phyloP scores from a whole-genome alignment of 2,888 invertebrate genomes.

The Deilephila elpenor region DNA sequence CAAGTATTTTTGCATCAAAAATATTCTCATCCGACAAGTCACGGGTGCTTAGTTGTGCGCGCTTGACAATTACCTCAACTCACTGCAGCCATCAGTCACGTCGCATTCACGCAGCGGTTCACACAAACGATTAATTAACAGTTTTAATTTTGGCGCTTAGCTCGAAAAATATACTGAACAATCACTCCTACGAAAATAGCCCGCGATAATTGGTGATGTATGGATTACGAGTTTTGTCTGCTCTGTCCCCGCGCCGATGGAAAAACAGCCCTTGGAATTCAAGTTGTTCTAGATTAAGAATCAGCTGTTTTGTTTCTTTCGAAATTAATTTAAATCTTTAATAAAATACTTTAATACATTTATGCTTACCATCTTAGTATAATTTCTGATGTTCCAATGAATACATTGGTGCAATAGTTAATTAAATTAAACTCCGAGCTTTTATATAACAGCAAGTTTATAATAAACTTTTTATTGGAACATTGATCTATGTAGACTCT shows the following conservation, averaged over 20 bases:
- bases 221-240: slow-evolving; percentile 38
- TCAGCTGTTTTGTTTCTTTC: not conserved
- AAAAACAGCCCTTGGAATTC: slow-evolving; percentile 5
- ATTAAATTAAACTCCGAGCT: no score
- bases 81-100: slow-evolving; percentile 73
- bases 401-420: no score
- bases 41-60: slow-evolving; percentile 43
- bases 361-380: not conserved
- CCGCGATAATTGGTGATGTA: slow-evolving; percentile 44
- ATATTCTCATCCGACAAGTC: slow-evolving; percentile 31
- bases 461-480: no score
- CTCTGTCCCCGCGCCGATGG: not conserved
- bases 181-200: slow-evolving; percentile 42
- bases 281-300: slow-evolving; percentile 6
- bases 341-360: not conserved
- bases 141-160: slow-evolving; percentile 66
- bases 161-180: slow-evolving; percentile 45
- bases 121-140: slow-evolving; percentile 71
- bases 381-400: not conserved
- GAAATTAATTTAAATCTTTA: not conserved
- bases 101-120: slow-evolving; percentile 66
- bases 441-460: no score
- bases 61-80: slow-evolving; percentile 78
- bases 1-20: not conserved
- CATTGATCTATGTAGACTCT: no score